phyloP scores from a whole-genome alignment of 2,888 invertebrate genomes.

The Peribatodes rhomboidaria region DNA sequence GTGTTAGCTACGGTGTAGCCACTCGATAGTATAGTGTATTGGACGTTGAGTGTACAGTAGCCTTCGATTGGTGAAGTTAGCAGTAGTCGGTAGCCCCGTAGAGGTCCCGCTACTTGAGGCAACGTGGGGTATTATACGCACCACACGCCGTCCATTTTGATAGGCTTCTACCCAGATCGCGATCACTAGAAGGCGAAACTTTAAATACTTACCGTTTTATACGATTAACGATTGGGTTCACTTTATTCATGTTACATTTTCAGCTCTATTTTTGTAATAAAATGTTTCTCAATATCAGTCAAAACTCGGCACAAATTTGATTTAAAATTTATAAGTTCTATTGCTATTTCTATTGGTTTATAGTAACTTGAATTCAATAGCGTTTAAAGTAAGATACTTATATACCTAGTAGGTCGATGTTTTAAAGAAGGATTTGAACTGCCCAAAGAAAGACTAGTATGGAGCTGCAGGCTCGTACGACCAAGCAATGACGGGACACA shows the following conservation, averaged over 20 bases:
- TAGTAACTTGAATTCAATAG: conserved; percentile 32
- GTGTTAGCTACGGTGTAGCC: conserved; percentile 53
- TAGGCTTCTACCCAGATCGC: conserved; percentile 45
- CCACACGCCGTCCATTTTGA: conserved; percentile 63
- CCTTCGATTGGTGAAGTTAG: conserved; percentile 11
- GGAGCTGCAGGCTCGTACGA: conserved; percentile 64
- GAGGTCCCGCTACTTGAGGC: conserved; percentile 49
- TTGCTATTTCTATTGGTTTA: conserved; percentile 45
- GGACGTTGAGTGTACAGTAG: conserved; percentile 42
- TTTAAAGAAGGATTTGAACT: conserved; percentile 49
- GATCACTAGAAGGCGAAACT: conserved; percentile 10
- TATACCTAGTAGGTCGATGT: conserved; percentile 43
- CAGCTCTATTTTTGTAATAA: conserved; percentile 44
- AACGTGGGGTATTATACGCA: conserved; percentile 49
- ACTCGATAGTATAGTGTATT: conserved; percentile 43
- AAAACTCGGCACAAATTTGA: conserved; percentile 42
- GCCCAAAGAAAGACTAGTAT: conserved; percentile 56
- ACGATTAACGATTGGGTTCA: conserved; percentile 11
- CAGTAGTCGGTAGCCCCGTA: conserved; percentile 44
- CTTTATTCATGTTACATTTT: conserved; percentile 13
- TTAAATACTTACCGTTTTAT: conserved; percentile 11
- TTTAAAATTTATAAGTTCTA: conserved; percentile 40
- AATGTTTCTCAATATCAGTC: conserved; percentile 30
- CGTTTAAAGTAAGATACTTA: conserved; percentile 19
- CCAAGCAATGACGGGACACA: conserved; percentile 81